Evolutionary conservation across 2,888 invertebrate species (phyloP), one percentile per base, ranked within the genome.

Genomic region (Punctoribates punctum): DNA sequence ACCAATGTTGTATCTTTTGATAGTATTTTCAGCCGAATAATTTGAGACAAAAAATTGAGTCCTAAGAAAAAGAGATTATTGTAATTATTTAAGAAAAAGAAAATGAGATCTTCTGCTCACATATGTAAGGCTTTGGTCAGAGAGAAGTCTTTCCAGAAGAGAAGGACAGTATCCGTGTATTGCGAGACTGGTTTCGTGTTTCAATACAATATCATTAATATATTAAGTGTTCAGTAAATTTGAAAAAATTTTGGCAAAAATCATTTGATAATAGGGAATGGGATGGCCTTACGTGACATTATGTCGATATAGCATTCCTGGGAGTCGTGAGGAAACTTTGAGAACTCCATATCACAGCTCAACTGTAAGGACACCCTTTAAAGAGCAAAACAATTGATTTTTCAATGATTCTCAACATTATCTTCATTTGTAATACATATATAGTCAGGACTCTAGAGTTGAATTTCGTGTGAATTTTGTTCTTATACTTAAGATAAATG

Each of bases 251-350:
- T n/a, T 4, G n/a, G 5, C 6, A 20, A 54, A 54, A 54, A 11
- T 54, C n/a, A 25, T 54, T 25, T 23, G 1, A 34, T 17, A n/a
- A 11, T 13, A 34, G 8, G 34, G 8, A 8, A 34, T 65, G 8
- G 17, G 20, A 17, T 34, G 51, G 34, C 75, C 79, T 79, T 74
- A 80, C 80, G 65, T 51, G 78, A 79, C 78, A 79, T 78, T 13
- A 80, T 72, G 8, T 75, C 54, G n/a, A 80, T 77, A 62, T 75
- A 78, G 48, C 80, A 80, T 46, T 79, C 57, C 54, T 80, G 80
- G n/a, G 77, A 77, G 73, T 80, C 80, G 75, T 79, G 79, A 46
- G 80, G 80, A 73, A 78, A 80, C 3, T 74, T 74, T 11, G 78
- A 77, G 29, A 80, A 77, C 46, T 70, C 42, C 70, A 70, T 70